A percentile compares a stretch with the other conserved stretches of the same genome.
phyloP scores from a whole-genome alignment of 2,113 vertebrate species.

The Stegostoma tigrinum region DNA sequence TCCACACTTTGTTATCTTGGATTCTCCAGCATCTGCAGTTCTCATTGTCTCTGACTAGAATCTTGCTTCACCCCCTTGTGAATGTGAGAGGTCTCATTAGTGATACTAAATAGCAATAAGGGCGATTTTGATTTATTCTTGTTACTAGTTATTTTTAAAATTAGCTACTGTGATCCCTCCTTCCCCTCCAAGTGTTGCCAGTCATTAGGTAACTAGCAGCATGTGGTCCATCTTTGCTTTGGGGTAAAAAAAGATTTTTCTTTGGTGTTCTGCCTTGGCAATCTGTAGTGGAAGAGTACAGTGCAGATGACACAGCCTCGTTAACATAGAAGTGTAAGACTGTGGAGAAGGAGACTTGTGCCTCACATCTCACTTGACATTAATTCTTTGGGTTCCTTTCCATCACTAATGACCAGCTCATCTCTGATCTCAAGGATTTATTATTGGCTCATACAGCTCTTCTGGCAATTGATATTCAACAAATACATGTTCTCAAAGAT shows the following conservation, averaged over 20 bases:
- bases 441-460: neutral
- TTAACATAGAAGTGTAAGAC: neutral
- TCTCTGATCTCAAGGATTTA: too few relatives aligned
- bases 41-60: too few relatives aligned
- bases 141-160: neutral
- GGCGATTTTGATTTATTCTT: neutral
- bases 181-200: neutral
- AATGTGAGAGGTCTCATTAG: neutral
- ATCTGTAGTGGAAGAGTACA: neutral
- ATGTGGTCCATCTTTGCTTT: neutral
- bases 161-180: neutral
- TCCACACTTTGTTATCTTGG: too few relatives aligned
- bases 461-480: neutral
- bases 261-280: neutral
- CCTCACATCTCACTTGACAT: neutral
- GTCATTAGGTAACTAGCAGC: neutral
- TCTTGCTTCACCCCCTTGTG: neutral
- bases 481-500: neutral
- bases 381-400: neutral
- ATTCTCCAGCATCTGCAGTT: too few relatives aligned
- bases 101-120: neutral
- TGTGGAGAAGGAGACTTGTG: neutral
- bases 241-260: neutral
- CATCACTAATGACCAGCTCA: neutral
- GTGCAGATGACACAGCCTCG: neutral